Conservation (phyloP, 2,113 vertebrate species). For the Tinamus guttatus region DNA sequence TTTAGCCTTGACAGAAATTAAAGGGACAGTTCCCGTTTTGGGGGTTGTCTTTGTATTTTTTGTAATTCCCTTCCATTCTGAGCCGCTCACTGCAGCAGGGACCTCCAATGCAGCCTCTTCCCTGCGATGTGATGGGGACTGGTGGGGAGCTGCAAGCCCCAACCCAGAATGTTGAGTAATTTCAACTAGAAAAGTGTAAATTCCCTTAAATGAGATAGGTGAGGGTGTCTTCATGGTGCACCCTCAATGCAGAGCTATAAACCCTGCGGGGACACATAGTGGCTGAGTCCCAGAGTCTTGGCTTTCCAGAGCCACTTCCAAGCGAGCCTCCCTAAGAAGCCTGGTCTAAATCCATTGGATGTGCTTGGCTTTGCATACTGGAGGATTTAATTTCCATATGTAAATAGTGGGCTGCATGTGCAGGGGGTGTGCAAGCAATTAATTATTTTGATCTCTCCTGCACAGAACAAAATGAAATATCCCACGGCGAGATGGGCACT, state of each 20-base stretch:
- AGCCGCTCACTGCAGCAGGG: not conserved
- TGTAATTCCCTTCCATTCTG: not conserved
- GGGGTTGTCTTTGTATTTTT: not conserved
- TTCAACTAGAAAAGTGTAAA: constrained; percentile 36
- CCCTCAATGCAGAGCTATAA: no score
- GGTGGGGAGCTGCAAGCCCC: not conserved
- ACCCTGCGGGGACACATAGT: accelerated
- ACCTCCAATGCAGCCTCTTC: not conserved
- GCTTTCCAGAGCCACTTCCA: not conserved
- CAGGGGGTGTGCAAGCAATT: not conserved
- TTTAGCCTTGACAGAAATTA: constrained; percentile 65
- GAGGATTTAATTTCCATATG: constrained; percentile 50
- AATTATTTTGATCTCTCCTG: constrained; percentile 8
- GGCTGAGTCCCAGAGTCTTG: not conserved
- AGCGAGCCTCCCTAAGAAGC: not conserved
- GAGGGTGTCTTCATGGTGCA: no score
- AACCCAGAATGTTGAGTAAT: not conserved
- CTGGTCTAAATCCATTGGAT: constrained; percentile 37
- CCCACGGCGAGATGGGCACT: not conserved
- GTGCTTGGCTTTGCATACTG: constrained; percentile 33
- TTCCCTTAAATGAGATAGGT: not conserved
- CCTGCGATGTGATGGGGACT: not conserved
- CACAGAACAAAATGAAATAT: not conserved
- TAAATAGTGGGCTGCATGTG: constrained; percentile 1
- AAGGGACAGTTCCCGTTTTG: constrained; percentile 44